Conservation (phyloP, 2,888 invertebrate species). For the Macrophya annulata region DNA sequence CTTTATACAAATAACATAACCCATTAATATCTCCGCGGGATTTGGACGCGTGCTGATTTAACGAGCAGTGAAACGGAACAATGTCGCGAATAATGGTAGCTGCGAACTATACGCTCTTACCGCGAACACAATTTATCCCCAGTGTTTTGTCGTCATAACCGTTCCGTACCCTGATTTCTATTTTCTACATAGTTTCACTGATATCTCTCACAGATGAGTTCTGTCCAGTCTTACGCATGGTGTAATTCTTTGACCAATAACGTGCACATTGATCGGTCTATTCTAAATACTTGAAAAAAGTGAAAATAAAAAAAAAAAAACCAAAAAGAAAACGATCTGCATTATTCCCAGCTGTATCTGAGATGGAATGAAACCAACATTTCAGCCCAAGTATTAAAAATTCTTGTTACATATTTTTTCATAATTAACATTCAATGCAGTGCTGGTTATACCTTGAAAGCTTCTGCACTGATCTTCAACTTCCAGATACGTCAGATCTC, state of each 20-base stretch:
- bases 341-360: neutral
- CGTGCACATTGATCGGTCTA: neutral
- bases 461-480: neutral
- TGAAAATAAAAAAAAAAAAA: too few relatives aligned
- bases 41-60: slow-evolving; percentile 26
- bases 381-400: too few relatives aligned
- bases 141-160: slow-evolving; percentile 38
- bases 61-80: slow-evolving; percentile 52
- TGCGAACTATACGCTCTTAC: neutral
- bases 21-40: slow-evolving; percentile 43
- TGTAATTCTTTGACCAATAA: neutral
- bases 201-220: slow-evolving; percentile 5
- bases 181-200: slow-evolving; percentile 21
- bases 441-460: neutral
- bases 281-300: neutral
- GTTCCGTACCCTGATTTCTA: slow-evolving; percentile 43
- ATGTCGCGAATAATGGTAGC: slow-evolving; percentile 40
- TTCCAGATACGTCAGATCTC: neutral
- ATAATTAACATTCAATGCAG: neutral
- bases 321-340: neutral
- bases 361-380: neutral
- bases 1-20: slow-evolving; percentile 29
- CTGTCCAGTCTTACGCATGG: neutral
- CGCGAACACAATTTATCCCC: slow-evolving; percentile 24
- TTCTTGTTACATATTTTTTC: too few relatives aligned